These are phyloP conservation scores for Drosophila fulvimacula DNA, from an alignment of 2,888 invertebrate genomes.

Conservation along the genomic window DNA sequence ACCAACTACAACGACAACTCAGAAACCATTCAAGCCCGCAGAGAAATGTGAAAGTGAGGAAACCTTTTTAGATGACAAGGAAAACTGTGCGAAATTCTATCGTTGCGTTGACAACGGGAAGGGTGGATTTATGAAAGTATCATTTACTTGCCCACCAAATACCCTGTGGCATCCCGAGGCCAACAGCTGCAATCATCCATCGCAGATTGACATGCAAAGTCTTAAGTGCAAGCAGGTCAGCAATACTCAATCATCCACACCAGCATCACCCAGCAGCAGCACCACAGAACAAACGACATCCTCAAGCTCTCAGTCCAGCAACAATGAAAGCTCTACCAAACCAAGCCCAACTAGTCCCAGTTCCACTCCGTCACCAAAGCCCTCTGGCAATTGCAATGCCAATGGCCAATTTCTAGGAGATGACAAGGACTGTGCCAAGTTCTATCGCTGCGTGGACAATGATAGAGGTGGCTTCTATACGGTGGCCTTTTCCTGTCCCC, in stretches of 20 bases:
- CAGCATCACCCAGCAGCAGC: constrained; percentile 20
- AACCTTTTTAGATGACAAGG: constrained; percentile 83
- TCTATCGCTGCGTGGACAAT: constrained; percentile 87
- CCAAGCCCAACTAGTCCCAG: constrained; percentile 41
- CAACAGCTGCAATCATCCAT: constrained; percentile 85
- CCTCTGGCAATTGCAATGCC: constrained; percentile 62
- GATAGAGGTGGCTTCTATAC: constrained; percentile 85
- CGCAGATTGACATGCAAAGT: constrained; percentile 68
- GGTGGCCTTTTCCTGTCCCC: constrained; percentile 86
- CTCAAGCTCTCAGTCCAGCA: constrained; percentile 61
- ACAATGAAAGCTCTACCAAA: constrained; percentile 30
- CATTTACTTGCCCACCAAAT: constrained; percentile 86
- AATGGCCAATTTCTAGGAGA: constrained; percentile 84
- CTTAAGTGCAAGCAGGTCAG: constrained; percentile 67
- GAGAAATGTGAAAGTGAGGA: constrained; percentile 83
- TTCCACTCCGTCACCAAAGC: constrained; percentile 44
- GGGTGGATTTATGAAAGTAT: constrained; percentile 85
- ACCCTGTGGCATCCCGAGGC: constrained; percentile 87
- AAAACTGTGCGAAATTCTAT: constrained; percentile 87
- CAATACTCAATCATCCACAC: constrained; percentile 28
- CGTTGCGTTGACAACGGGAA: constrained; percentile 86
- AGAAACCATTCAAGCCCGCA: constrained; percentile 73
- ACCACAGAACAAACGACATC: constrained; percentile 34
- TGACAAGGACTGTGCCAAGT: constrained; percentile 86
- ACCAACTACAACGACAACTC: constrained; percentile 52